Evolutionary conservation across 1,140 invertebrate species (phyloP).

Genomic region (Ruditapes philippinarum): DNA sequence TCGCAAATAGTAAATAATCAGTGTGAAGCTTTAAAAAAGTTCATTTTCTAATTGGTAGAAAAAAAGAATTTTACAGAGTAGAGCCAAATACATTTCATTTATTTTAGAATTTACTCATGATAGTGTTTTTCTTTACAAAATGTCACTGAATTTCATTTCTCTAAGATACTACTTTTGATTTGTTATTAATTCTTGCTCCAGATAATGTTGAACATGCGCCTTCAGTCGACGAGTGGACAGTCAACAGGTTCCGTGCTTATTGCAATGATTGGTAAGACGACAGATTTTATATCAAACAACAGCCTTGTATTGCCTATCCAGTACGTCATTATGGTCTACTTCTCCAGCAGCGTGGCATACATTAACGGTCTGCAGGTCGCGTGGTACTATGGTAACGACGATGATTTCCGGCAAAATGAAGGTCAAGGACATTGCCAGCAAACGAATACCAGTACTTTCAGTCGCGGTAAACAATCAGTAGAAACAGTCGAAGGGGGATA

Average conservation of each 20-base stretch:
- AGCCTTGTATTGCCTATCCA: slow-evolving; percentile 74
- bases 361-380: slow-evolving; percentile 73
- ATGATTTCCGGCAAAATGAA: not conserved
- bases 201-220: slow-evolving; percentile 76
- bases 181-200: slow-evolving; percentile 54
- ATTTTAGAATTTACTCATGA: no score
- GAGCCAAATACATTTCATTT: no score
- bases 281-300: slow-evolving; percentile 74
- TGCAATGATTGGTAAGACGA: slow-evolving; percentile 73
- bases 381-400: slow-evolving; percentile 65
- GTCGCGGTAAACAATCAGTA: not conserved
- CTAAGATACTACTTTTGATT: no score
- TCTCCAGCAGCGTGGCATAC: slow-evolving; percentile 75
- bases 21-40: no score
- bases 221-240: slow-evolving; percentile 74
- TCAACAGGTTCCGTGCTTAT: slow-evolving; percentile 72
- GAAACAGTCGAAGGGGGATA: not conserved
- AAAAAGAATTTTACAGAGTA: no score
- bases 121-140: no score
- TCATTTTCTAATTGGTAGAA: no score
- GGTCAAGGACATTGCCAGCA: not conserved
- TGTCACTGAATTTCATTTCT: no score
- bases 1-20: no score
- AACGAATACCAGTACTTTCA: not conserved
- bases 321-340: slow-evolving; percentile 79